Conservation (phyloP, 2,888 invertebrate genomes). For the Baccha elongata region DNA sequence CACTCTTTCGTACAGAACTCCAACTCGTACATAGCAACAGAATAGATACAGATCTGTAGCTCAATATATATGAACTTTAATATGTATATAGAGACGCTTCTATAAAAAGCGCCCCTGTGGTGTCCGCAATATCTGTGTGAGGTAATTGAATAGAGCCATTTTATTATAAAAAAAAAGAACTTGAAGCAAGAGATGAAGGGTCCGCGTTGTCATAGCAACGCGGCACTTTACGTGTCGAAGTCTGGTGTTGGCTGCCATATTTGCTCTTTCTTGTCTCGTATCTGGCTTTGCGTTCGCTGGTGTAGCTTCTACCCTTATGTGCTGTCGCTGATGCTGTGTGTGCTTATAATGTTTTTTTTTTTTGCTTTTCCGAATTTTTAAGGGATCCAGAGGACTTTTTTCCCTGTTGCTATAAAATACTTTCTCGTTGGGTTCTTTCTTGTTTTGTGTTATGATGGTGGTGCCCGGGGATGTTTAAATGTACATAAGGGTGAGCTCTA, state of each 20-base stretch:
- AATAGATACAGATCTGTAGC: conserved; percentile 37
- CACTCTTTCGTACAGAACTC: background rate
- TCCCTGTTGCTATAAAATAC: conserved; percentile 19
- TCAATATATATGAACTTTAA: conserved; percentile 21
- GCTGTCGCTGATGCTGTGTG: conserved; percentile 43
- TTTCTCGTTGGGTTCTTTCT: conserved; percentile 53
- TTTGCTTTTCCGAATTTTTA: conserved; percentile 69
- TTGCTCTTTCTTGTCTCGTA: conserved; percentile 78
- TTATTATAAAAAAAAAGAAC: conserved; percentile 60
- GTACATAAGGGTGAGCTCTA: conserved; percentile 61
- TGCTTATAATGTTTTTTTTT: conserved; percentile 71
- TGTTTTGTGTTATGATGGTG: conserved; percentile 46
- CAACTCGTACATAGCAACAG: conserved; percentile 24
- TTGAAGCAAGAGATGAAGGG: conserved; percentile 74
- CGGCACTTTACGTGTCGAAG: conserved; percentile 82
- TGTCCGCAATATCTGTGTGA: conserved; percentile 74
- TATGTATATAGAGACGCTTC: no score
- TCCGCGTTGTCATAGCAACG: conserved; percentile 81
- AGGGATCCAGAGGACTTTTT: conserved; percentile 50
- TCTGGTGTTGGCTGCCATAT: conserved; percentile 82
- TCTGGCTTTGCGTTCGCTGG: conserved; percentile 45
- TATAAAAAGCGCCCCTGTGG: conserved; percentile 55
- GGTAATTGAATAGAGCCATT: conserved; percentile 76
- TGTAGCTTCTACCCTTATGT: conserved; percentile 41
- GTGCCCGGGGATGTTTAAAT: conserved; percentile 50